These are phyloP conservation scores for Mus caroli DNA, from an alignment of 2,797 vertebrate species.

Conservation along the genomic window DNA sequence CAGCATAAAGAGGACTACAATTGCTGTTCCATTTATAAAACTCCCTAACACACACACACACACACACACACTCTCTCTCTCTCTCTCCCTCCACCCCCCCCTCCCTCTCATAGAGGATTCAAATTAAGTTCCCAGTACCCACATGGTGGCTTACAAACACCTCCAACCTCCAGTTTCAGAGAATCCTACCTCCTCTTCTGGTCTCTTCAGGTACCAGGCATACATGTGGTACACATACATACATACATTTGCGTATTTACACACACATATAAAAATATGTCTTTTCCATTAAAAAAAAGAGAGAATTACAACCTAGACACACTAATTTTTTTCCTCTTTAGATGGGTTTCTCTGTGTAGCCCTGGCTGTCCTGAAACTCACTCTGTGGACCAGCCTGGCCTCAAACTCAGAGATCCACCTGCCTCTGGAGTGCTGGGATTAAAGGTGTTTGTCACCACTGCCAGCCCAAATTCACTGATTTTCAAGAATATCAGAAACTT, in stretches of 20 bases:
- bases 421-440: neutral
- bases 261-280: neutral
- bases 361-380: neutral
- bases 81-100: too few relatives aligned
- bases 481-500: slow-evolving; percentile 41
- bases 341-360: neutral
- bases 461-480: neutral
- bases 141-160: neutral
- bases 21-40: neutral
- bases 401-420: neutral
- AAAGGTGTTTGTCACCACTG: neutral
- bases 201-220: neutral
- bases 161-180: neutral
- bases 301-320: neutral
- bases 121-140: neutral
- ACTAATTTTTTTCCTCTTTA: neutral
- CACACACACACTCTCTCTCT: too few relatives aligned
- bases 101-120: neutral
- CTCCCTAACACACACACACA: neutral
- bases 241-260: neutral
- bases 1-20: neutral
- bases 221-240: too few relatives aligned
- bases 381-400: neutral
- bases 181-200: neutral
- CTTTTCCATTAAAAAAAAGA: neutral